Evolutionary conservation across 2,888 invertebrate species (phyloP), one percentile per base, ranked within the genome.

Genomic region (Dryococelus australis): DNA sequence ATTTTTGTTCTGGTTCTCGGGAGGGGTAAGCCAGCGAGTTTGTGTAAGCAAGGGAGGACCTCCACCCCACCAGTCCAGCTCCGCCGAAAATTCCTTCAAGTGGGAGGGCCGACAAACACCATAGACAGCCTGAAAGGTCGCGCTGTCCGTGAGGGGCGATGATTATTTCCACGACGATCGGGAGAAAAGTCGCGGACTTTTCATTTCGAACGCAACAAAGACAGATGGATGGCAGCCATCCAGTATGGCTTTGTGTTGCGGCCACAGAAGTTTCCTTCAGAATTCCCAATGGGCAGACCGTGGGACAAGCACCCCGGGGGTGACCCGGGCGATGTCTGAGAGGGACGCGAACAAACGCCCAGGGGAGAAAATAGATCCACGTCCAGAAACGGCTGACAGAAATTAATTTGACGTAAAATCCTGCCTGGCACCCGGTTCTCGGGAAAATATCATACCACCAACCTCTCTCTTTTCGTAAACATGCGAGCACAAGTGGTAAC

Each of bases 1-100:
- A 83, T 83, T 83, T 83, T 83, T 83, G 83, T 83, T 83, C 83
- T 83, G 83, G 28, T 83, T 28, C 43, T 83, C 83, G 0, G 43
- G 83, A 83, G 83, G 65, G 65, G 43, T 35, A 83, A 83, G 28
- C 12, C 8, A 83, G 43, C 35, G 83, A 83, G 83, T 83, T 83
- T 83, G 83, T 83, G 43, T 83, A 83, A 83, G 35, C 43, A 83
- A 83, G 83, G 35, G 79, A 16, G 79, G n/a, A 79, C 83, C n/a
- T 83, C 28, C 16, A 2, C 12, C 20, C 8, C 27, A 10, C n/a
- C 79, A 13, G 9, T 79, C 8, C 4, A 83, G 28, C 83, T 83
- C 28, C 83, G 12, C 13, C 16, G 83, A 83, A 83, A 83, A 83
- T 28, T 65, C n/a, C 83, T 83, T 80, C 20, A 83, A 83, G 83